These are phyloP conservation scores for Xyliphius kryptos DNA, from an alignment of 2,113 vertebrate genomes.

Conservation along the genomic window DNA sequence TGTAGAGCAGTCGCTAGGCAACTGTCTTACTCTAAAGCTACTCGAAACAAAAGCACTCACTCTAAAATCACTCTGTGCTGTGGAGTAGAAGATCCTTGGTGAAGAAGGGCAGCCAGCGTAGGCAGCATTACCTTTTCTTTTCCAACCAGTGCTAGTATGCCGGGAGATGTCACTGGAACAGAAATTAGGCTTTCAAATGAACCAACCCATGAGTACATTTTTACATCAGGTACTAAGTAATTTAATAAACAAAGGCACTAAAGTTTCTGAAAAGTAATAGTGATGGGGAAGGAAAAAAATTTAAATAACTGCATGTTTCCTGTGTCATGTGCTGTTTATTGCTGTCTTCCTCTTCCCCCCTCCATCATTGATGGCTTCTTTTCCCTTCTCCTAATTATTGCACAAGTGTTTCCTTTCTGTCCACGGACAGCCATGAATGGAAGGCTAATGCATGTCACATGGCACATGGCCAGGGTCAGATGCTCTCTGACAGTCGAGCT, in stretches of 20 bases:
- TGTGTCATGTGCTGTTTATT: conserved; percentile 61
- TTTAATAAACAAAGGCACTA: conserved; percentile 36
- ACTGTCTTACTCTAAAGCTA: conserved; percentile 63
- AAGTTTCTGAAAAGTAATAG: no score
- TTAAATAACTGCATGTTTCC: no score
- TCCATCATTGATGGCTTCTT: conserved; percentile 38
- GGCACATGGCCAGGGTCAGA: conserved; percentile 26
- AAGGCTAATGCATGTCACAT: conserved; percentile 34
- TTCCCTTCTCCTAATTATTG: conserved; percentile 30
- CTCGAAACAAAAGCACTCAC: conserved; percentile 60
- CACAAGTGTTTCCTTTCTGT: no score
- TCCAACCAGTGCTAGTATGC: conserved; percentile 1
- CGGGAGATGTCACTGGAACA: conserved; percentile 21
- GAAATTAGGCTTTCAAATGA: no score
- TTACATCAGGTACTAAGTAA: conserved; percentile 45
- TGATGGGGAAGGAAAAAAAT: background rate
- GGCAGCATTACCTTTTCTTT: conserved; percentile 6
- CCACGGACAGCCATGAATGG: conserved; percentile 6
- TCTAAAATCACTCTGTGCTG: conserved; percentile 52
- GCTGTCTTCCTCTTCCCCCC: conserved; percentile 42
- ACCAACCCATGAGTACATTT: no score
- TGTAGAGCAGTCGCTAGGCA: conserved; percentile 64
- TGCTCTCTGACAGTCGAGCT: conserved; percentile 29
- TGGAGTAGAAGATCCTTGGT: conserved; percentile 38
- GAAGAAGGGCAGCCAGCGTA: conserved; percentile 33